Evolutionary conservation across 2,797 vertebrate genomes (phyloP).

Genomic region (Urophycis tenuis): DNA sequence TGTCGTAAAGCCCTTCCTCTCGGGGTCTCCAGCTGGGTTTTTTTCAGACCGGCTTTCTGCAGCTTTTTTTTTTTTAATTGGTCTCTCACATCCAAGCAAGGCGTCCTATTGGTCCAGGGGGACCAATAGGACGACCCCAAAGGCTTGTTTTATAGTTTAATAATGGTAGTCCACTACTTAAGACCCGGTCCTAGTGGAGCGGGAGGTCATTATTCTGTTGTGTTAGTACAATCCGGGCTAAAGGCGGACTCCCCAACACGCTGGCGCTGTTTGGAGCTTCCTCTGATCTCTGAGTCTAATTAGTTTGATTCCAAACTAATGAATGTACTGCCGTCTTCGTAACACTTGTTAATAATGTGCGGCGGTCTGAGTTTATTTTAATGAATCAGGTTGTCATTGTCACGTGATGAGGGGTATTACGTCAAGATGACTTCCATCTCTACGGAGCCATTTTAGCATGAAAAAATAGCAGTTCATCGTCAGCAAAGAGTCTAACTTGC

Average conservation of each 20-base stretch:
- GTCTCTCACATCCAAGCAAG: background rate
- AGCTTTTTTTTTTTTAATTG: background rate
- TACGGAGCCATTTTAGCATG: too few relatives aligned
- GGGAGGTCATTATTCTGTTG: background rate
- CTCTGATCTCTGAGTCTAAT: background rate
- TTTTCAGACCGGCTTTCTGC: too few relatives aligned
- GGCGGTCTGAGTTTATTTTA: too few relatives aligned
- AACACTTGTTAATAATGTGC: too few relatives aligned
- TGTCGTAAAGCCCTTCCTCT: background rate
- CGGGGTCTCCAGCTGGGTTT: too few relatives aligned
- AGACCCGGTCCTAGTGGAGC: background rate
- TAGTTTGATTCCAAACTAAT: background rate
- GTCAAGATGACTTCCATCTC: too few relatives aligned
- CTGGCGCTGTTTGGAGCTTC: too few relatives aligned
- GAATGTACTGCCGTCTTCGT: too few relatives aligned
- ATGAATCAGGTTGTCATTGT: too few relatives aligned
- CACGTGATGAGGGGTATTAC: too few relatives aligned
- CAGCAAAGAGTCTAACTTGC: too few relatives aligned
- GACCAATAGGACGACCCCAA: background rate
- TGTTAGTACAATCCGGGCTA: background rate
- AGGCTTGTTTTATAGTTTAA: constrained; percentile 1
- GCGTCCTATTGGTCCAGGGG: background rate
- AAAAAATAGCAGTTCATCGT: too few relatives aligned
- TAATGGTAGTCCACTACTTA: background rate
- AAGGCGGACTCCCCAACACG: background rate